Evolutionary conservation across 92 coral and sea anemone species (phyloP).

Genomic region (Phymanthus crucifer): DNA sequence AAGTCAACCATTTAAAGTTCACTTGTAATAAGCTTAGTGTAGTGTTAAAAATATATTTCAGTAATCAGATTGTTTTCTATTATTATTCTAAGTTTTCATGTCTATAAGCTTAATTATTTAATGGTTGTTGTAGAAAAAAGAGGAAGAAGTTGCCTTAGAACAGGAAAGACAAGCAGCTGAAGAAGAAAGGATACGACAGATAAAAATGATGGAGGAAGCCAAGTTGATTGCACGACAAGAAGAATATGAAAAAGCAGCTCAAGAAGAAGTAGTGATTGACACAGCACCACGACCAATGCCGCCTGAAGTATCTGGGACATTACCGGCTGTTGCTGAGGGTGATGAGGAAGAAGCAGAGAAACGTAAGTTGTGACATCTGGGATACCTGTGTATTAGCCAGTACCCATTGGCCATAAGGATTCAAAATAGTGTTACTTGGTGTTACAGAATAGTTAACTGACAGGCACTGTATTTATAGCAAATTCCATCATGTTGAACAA

Average conservation of each 20-base stretch:
- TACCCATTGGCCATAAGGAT: not conserved
- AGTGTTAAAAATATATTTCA: not conserved
- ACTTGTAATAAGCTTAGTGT: not conserved
- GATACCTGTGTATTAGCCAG: not conserved
- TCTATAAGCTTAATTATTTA: not conserved
- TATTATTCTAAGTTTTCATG: not conserved
- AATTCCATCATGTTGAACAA: too few species aligned
- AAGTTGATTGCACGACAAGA: slow-evolving; percentile 83
- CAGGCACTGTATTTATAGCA: too few species aligned
- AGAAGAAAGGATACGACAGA: slow-evolving; percentile 57
- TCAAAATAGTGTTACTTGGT: not conserved
- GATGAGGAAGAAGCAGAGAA: slow-evolving; percentile 72
- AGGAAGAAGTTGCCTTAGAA: slow-evolving; percentile 53
- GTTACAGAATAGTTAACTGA: not conserved
- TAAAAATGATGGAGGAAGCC: slow-evolving; percentile 86
- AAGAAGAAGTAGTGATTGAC: slow-evolving; percentile 73
- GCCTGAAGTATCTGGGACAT: slow-evolving; percentile 79
- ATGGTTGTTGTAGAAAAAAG: slow-evolving; percentile 70
- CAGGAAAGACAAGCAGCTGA: slow-evolving; percentile 63
- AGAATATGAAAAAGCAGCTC: slow-evolving; percentile 79
- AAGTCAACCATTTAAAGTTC: not conserved
- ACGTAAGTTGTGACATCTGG: slow-evolving; percentile 9
- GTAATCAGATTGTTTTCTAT: not conserved
- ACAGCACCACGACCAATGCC: slow-evolving; percentile 88
- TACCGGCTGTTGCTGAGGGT: slow-evolving; percentile 87